phyloP scores from a whole-genome alignment of 2,888 invertebrate species.

The Labia minor region DNA sequence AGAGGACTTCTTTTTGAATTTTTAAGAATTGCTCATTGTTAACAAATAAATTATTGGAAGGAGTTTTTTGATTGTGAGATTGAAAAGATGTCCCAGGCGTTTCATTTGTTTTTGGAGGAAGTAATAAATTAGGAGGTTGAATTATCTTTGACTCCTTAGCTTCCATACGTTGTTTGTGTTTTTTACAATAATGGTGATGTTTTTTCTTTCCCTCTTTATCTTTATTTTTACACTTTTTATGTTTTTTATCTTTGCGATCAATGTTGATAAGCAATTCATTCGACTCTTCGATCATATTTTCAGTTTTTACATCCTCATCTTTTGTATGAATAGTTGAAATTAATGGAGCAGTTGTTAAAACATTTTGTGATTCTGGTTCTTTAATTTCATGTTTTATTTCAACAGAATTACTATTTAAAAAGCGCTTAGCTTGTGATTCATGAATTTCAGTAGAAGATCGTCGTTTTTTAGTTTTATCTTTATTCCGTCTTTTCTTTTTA shows the following conservation, averaged over 20 bases:
- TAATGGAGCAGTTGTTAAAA: no score
- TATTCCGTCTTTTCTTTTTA: conserved; percentile 9
- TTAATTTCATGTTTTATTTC: neutral
- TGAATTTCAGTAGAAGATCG: neutral
- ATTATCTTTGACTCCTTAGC: neutral
- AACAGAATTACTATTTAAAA: neutral
- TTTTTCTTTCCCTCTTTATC: neutral
- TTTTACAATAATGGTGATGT: neutral
- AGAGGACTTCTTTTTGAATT: neutral
- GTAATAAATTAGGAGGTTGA: neutral
- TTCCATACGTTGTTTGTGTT: neutral
- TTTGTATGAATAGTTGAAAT: neutral
- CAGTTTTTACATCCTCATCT: neutral
- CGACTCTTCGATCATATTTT: neutral
- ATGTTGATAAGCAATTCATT: neutral
- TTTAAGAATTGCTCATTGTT: neutral
- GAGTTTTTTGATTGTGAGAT: neutral
- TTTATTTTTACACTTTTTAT: neutral
- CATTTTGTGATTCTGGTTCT: neutral
- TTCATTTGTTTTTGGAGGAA: neutral
- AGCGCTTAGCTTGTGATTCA: neutral
- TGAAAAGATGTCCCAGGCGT: neutral
- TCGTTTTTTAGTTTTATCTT: neutral
- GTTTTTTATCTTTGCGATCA: neutral
- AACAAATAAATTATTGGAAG: neutral